Percentiles rank a stretch among this genome's conserved stretches.
phyloP scores from a whole-genome alignment of 1,140 invertebrate genomes.

The Ceratitis capitata region DNA sequence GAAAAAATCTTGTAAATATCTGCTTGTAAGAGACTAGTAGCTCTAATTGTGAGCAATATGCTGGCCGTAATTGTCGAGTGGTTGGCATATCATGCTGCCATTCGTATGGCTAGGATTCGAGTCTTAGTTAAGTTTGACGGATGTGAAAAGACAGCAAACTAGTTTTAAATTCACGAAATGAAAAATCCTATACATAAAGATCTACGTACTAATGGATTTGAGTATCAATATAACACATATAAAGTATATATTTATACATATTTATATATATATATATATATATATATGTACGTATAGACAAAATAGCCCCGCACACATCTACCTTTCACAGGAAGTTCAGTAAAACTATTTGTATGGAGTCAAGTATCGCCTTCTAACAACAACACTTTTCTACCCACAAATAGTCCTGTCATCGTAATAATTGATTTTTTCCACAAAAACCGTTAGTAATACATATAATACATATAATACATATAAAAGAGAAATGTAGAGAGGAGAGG shows the following conservation, averaged over 20 bases:
- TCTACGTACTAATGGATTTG: neutral
- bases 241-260: neutral
- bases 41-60: no score
- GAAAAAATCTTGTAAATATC: no score
- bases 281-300: neutral
- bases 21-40: no score
- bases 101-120: no score
- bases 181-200: no score
- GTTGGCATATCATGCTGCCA: no score
- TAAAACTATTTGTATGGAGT: neutral
- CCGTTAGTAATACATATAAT: neutral
- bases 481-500: neutral
- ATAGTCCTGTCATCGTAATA: neutral
- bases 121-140: no score
- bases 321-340: neutral
- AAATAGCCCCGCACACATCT: no score
- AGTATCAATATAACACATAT: neutral
- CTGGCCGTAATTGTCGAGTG: no score
- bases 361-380: neutral
- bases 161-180: no score
- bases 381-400: neutral
- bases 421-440: conserved; percentile 16
- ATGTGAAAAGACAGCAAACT: no score
- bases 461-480: no score
- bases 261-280: neutral